Conservation (phyloP, 2,888 invertebrate species). For the Idaea dimidiata region DNA sequence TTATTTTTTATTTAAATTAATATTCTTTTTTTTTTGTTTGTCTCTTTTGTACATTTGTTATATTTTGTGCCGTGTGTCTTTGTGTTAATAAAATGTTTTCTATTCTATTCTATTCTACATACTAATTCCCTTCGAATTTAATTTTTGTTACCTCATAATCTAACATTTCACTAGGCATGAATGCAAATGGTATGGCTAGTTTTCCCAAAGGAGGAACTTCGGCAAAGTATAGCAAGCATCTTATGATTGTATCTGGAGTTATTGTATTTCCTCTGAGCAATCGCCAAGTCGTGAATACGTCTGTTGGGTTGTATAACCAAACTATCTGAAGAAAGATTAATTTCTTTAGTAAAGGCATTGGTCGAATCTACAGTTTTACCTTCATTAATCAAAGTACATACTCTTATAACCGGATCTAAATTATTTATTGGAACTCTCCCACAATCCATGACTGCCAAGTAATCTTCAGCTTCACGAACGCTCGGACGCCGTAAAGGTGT, state of each 20-base stretch:
- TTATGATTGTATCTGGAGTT: constrained; percentile 49
- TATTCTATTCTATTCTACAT: too few relatives aligned
- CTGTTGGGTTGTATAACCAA: constrained; percentile 73
- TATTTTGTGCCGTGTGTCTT: too few relatives aligned
- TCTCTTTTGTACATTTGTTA: too few relatives aligned
- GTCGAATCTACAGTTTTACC: not conserved
- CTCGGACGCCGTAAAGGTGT: constrained; percentile 55
- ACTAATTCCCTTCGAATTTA: not conserved
- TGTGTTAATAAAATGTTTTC: too few relatives aligned
- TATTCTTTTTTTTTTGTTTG: too few relatives aligned
- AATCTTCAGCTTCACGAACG: constrained; percentile 32
- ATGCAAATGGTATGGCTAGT: constrained; percentile 69
- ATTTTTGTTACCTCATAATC: constrained; percentile 51
- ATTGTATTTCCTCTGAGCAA: constrained; percentile 58
- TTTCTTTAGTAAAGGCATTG: not conserved
- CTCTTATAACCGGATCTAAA: constrained; percentile 71
- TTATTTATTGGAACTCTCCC: constrained; percentile 74
- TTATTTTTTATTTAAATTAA: too few relatives aligned
- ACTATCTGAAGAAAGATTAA: constrained; percentile 48
- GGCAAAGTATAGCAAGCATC: constrained; percentile 68
- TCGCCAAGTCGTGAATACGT: constrained; percentile 71
- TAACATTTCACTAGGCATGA: constrained; percentile 73
- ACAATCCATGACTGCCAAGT: constrained; percentile 62
- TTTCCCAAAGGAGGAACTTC: constrained; percentile 70
- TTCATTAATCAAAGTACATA: constrained; percentile 30